Conservation (phyloP, 2,797 vertebrate genomes). For the Catostomus latipinnis region DNA sequence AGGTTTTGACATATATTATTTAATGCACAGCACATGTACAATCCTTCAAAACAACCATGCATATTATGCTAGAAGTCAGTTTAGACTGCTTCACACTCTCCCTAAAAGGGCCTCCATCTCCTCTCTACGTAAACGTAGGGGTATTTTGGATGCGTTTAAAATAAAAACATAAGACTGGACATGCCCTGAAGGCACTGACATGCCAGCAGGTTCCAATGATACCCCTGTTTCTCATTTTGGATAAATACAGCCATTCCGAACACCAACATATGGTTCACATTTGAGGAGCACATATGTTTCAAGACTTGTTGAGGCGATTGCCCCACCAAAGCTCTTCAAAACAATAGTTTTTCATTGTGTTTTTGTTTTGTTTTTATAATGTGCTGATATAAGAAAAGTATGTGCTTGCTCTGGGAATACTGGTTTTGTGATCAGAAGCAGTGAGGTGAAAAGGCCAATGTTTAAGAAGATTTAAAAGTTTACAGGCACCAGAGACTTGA, state of each 20-base stretch:
- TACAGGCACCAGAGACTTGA: background rate
- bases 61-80: conserved; percentile 16
- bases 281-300: conserved; percentile 43
- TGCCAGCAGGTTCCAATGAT: conserved; percentile 32
- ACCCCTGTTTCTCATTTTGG: conserved; percentile 47
- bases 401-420: background rate
- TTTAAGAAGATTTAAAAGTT: background rate
- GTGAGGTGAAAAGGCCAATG: background rate
- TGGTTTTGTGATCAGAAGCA: background rate
- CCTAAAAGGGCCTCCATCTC: conserved; percentile 16
- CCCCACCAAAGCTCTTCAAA: conserved; percentile 24
- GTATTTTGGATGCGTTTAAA: conserved; percentile 52
- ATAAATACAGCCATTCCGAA: conserved; percentile 43
- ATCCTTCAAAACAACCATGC: too few relatives aligned
- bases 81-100: conserved; percentile 13
- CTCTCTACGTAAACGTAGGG: conserved; percentile 10
- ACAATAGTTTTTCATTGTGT: conserved; percentile 4
- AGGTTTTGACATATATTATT: background rate
- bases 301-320: conserved; percentile 29
- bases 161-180: conserved; percentile 35
- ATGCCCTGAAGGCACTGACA: conserved; percentile 35
- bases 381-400: conserved; percentile 5
- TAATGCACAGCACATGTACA: background rate
- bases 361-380: background rate
- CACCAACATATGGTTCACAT: conserved; percentile 48